These are phyloP conservation scores for Cataglyphis hispanica DNA, from an alignment of 1,140 invertebrate genomes.

Conservation along the genomic window DNA sequence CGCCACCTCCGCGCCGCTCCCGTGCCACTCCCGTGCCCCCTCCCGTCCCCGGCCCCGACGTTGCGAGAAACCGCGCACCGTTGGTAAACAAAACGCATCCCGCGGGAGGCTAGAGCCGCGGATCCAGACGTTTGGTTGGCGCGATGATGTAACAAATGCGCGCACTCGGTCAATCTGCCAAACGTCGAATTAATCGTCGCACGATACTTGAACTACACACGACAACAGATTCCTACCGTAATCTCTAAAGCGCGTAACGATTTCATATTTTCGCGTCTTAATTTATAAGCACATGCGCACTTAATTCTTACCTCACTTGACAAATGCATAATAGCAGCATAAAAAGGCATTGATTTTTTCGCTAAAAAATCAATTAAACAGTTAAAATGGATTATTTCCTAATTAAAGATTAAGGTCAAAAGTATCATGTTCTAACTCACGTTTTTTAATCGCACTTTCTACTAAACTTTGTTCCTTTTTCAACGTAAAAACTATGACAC, in stretches of 20 bases:
- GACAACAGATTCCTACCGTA: not conserved
- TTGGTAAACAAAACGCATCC: conserved; percentile 66
- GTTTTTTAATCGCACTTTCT: not conserved
- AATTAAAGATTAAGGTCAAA: not conserved
- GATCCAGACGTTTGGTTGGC: not conserved
- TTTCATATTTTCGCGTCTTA: too few relatives aligned
- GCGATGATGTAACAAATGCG: conserved; percentile 31
- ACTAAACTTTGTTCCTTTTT: not conserved
- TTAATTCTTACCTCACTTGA: not conserved
- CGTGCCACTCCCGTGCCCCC: not conserved
- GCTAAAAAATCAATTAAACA: not conserved
- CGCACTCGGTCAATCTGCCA: conserved; percentile 24
- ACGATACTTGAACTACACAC: not conserved
- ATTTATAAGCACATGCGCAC: not conserved
- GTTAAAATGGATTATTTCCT: not conserved
- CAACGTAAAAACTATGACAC: not conserved
- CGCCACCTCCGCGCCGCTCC: conserved; percentile 10
- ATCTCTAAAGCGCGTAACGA: not conserved
- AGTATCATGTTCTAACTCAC: not conserved
- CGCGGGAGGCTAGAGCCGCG: conserved; percentile 10
- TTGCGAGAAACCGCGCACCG: not conserved
- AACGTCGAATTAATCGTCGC: conserved; percentile 9
- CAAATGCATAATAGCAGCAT: not conserved
- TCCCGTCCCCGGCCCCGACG: not conserved
- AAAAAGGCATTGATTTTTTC: not conserved